Percentiles rank a stretch among this genome's conserved stretches.
These are phyloP conservation scores for Hololepta plana DNA, from an alignment of 2,888 invertebrate species.

Conservation along the genomic window DNA sequence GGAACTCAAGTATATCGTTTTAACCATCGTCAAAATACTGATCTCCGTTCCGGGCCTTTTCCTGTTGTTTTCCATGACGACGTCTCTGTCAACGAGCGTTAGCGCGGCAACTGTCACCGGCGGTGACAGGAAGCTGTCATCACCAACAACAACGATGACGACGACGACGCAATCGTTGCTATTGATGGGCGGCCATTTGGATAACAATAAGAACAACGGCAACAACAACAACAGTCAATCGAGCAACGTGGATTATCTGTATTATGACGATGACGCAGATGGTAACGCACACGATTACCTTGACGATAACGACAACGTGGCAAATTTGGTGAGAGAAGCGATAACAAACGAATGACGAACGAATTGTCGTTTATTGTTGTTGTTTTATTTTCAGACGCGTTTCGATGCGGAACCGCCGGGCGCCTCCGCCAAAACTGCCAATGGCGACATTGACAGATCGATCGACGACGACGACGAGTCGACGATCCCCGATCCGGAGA, in stretches of 20 bases:
- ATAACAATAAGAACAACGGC: too few species aligned
- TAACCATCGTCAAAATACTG: constrained; percentile 23
- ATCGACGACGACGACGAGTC: constrained; percentile 2
- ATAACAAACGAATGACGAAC: too few species aligned
- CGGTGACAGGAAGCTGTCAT: constrained; percentile 7
- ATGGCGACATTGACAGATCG: constrained; percentile 4
- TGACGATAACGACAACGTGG: too few species aligned
- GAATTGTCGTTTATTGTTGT: too few species aligned
- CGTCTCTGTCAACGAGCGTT: too few species aligned
- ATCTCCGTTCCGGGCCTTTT: constrained; percentile 21
- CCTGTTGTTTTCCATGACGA: too few species aligned
- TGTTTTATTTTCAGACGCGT: too few species aligned
- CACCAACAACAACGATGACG: not conserved
- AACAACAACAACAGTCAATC: too few species aligned
- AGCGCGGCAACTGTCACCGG: constrained; percentile 9
- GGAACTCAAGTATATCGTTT: constrained; percentile 22
- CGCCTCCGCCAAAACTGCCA: not conserved
- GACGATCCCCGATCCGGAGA: constrained; percentile 22
- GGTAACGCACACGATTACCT: too few species aligned
- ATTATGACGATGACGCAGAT: too few species aligned
- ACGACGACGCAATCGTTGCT: constrained; percentile 6
- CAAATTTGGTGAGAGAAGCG: too few species aligned
- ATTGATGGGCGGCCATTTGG: constrained; percentile 20
- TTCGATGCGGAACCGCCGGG: constrained; percentile 5
- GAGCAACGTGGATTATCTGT: too few species aligned